Percentiles rank a stretch among this genome's conserved stretches.
Conservation (phyloP, 2,888 invertebrate genomes). For the Cephus rjabovi region DNA sequence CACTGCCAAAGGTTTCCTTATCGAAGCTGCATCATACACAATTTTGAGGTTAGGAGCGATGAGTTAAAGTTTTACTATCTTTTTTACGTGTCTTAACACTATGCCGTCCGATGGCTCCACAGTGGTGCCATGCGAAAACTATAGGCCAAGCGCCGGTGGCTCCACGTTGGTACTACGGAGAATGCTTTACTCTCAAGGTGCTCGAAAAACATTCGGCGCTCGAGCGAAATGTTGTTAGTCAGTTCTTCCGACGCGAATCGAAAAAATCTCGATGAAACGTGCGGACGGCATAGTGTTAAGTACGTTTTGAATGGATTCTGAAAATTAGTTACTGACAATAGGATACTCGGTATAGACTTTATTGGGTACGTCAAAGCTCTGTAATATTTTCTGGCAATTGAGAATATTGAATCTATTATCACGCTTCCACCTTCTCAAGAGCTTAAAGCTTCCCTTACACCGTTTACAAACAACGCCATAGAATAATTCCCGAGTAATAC, state of each 20-base stretch:
- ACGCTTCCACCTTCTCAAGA: slow-evolving; percentile 19
- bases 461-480: slow-evolving; percentile 25
- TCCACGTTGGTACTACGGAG: too few species aligned
- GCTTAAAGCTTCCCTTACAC: background rate
- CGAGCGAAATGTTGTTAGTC: too few species aligned
- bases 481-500: background rate
- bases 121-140: too few species aligned
- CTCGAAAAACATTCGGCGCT: too few species aligned
- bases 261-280: too few species aligned
- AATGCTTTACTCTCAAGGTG: too few species aligned
- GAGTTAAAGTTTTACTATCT: background rate
- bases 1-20: background rate
- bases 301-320: background rate
- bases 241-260: too few species aligned
- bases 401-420: slow-evolving; percentile 39
- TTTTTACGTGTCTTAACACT: too few species aligned
- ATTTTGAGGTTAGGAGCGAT: background rate
- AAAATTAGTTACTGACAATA: background rate
- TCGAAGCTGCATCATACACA: background rate
- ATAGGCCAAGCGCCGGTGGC: too few species aligned
- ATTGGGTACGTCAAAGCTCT: background rate
- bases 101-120: too few species aligned
- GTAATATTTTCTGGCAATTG: slow-evolving; percentile 15
- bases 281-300: too few species aligned
- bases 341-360: background rate